A percentile compares a stretch with the other conserved stretches of the same genome.
phyloP scores from a whole-genome alignment of 1,140 invertebrate species.

The Caenorhabditis inopinata region DNA sequence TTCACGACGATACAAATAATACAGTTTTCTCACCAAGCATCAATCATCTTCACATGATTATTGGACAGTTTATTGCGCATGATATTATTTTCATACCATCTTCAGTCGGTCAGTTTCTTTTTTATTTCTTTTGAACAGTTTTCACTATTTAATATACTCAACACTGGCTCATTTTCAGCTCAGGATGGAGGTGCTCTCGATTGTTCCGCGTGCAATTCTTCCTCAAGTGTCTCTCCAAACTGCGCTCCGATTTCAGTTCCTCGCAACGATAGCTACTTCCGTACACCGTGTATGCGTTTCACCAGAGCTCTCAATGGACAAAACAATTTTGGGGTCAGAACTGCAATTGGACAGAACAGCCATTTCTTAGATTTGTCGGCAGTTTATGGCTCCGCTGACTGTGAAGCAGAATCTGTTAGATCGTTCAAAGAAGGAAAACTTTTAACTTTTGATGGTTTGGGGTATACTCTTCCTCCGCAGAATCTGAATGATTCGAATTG shows the following conservation, averaged over 20 bases:
- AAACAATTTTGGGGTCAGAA: constrained; percentile 30
- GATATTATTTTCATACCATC: no score
- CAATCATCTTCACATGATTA: no score
- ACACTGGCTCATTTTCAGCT: no score
- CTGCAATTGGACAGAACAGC: constrained; percentile 41
- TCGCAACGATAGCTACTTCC: no score
- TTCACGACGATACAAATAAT: constrained; percentile 18
- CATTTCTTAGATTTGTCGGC: constrained; percentile 41
- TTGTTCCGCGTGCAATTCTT: no score
- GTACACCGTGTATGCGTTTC: no score
- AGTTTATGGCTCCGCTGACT: constrained; percentile 40
- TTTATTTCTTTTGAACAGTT: no score
- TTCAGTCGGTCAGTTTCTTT: no score
- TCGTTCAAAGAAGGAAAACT: neutral
- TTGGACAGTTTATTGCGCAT: no score
- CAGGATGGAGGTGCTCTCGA: no score
- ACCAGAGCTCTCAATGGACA: constrained; percentile 43
- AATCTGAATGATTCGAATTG: constrained; percentile 7
- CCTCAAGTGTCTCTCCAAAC: constrained; percentile 21
- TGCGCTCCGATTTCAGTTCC: constrained; percentile 45
- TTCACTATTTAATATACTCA: no score
- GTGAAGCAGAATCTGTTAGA: constrained; percentile 8
- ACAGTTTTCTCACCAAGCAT: constrained; percentile 24
- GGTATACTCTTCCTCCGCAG: neutral
- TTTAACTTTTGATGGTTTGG: neutral